These are phyloP conservation scores for Papilio aristodemus DNA, from an alignment of 1,140 invertebrate genomes.

Conservation along the genomic window DNA sequence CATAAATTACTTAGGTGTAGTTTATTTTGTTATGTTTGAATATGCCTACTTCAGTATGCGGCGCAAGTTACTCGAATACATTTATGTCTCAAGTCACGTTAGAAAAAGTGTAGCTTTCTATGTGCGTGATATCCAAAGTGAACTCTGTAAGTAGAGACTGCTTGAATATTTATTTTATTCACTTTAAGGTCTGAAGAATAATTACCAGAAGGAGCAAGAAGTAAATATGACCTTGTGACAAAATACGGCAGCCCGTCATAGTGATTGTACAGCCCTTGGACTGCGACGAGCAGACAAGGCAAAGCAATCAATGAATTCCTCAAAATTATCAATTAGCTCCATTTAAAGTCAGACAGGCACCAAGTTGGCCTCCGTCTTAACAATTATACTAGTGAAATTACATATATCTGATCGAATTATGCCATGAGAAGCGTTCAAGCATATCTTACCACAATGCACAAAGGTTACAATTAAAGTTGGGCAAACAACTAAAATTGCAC, in stretches of 20 bases:
- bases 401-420: constrained; percentile 39
- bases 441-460: constrained; percentile 54
- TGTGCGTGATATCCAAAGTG: constrained; percentile 47
- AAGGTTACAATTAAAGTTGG: constrained; percentile 44
- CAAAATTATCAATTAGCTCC: constrained; percentile 14
- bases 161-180: constrained; percentile 60
- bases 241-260: constrained; percentile 12
- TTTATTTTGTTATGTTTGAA: constrained; percentile 35
- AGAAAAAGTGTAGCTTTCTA: constrained; percentile 70
- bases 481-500: constrained; percentile 43
- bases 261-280: constrained; percentile 25
- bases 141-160: constrained; percentile 40
- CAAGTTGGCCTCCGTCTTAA: background rate
- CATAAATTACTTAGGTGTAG: constrained; percentile 36
- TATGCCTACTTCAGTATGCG: constrained; percentile 38
- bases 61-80: constrained; percentile 47
- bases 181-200: constrained; percentile 57
- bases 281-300: constrained; percentile 19
- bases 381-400: constrained; percentile 27
- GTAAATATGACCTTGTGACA: constrained; percentile 58
- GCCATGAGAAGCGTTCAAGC: constrained; percentile 46
- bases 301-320: constrained; percentile 26
- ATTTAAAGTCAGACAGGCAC: background rate
- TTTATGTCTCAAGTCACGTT: constrained; percentile 56
- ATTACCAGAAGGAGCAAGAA: constrained; percentile 66